Conservation (phyloP, 1,140 invertebrate species). For the Zaprionus africanus region DNA sequence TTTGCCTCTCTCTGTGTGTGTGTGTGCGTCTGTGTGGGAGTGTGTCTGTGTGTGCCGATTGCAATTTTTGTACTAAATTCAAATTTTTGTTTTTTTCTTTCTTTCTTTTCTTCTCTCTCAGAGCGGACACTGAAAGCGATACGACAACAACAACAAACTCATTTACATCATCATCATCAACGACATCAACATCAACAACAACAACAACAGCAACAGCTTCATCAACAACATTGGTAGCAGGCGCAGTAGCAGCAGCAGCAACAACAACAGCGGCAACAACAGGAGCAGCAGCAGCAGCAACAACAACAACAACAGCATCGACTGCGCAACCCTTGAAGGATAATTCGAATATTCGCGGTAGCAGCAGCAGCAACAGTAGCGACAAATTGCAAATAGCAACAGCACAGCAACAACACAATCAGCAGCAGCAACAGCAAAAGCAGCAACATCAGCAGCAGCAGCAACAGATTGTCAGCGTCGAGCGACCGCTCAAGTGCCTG, state of each 20-base stretch:
- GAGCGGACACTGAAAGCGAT: slow-evolving; percentile 77
- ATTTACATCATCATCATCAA: slow-evolving; percentile 41
- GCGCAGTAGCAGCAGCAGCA: slow-evolving; percentile 30
- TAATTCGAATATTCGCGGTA: slow-evolving; percentile 77
- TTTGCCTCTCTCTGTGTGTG: slow-evolving; percentile 12
- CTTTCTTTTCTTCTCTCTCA: slow-evolving; percentile 32
- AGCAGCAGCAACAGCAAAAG: slow-evolving; percentile 52
- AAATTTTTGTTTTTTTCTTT: slow-evolving; percentile 8
- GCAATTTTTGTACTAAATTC: slow-evolving; percentile 3
- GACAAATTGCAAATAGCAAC: slow-evolving; percentile 44
- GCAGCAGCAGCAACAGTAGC: slow-evolving; percentile 35
- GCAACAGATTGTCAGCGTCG: slow-evolving; percentile 48
- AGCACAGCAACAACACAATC: slow-evolving; percentile 32
- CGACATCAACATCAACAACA: slow-evolving; percentile 14
- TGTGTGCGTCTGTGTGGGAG: slow-evolving; percentile 37
- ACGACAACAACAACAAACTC: slow-evolving; percentile 48
- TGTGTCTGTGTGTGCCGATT: neutral
- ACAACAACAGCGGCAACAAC: slow-evolving; percentile 19
- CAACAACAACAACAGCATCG: slow-evolving; percentile 27
- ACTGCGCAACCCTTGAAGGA: slow-evolving; percentile 73
- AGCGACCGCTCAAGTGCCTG: slow-evolving; percentile 87
- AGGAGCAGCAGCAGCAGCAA: slow-evolving; percentile 4
- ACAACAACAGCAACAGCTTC: slow-evolving; percentile 12
- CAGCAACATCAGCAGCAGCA: slow-evolving; percentile 47
- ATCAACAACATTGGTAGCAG: slow-evolving; percentile 16